Conservation (phyloP, 2,888 invertebrate species). For the Hipparchia semele region DNA sequence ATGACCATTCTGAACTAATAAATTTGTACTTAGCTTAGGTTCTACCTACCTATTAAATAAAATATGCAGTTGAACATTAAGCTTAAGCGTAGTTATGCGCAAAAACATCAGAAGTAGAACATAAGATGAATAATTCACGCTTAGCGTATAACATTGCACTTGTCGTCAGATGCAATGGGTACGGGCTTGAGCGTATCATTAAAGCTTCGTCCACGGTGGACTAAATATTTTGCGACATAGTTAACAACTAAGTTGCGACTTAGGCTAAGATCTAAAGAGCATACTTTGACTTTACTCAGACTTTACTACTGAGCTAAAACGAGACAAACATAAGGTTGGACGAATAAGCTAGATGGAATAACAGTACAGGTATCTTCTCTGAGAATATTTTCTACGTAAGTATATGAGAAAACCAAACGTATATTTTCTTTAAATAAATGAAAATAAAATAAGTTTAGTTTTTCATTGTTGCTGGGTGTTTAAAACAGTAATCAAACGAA, state of each 20-base stretch:
- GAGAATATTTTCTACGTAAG: no score
- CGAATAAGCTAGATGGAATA: no score
- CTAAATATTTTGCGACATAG: not conserved
- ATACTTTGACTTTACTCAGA: no score
- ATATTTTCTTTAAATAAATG: no score
- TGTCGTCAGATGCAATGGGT: conserved; percentile 13
- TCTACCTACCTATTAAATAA: not conserved
- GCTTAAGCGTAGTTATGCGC: conserved; percentile 1
- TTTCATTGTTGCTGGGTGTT: no score
- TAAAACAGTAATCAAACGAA: no score
- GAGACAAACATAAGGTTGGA: no score
- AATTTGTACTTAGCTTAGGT: not conserved
- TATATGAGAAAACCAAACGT: no score
- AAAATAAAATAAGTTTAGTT: no score
- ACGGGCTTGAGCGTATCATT: conserved; percentile 3
- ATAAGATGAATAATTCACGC: conserved; percentile 20
- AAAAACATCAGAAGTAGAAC: conserved; percentile 20
- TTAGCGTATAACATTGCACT: not conserved
- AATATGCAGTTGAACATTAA: not conserved
- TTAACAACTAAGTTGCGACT: not conserved
- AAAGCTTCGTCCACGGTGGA: not conserved
- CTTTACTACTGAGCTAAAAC: no score
- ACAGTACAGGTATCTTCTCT: no score
- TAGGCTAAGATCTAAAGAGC: no score
- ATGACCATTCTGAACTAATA: not conserved